Evolutionary conservation across 2,113 vertebrate species (phyloP), one percentile per base, ranked within the genome.

Genomic region (Amblyornis subalaris): DNA sequence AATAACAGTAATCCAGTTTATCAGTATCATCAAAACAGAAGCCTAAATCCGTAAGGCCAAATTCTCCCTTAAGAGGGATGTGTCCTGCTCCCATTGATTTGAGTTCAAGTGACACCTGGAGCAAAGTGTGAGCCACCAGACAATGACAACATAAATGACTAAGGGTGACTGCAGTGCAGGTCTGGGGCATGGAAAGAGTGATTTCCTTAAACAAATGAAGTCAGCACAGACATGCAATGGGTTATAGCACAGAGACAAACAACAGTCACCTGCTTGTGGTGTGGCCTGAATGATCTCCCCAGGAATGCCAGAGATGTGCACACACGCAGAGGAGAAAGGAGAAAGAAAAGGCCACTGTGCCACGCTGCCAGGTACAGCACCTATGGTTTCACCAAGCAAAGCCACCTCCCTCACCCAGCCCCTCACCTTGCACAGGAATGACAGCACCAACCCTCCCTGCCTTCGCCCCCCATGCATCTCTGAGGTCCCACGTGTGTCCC

Each of bases 321-420:
- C 3, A 2, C 2, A 14, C 48, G 47, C 31, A 61, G 17, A 44
- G 42, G 36, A 17, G 24, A 50, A 65, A 28, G 7, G 31, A 86
- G 58, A 47, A 66, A 31, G 21, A 18, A 18, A 38, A 74, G 60
- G 44, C 12, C 33, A 18, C 38, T 6, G 8, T 42, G 38, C 13
- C 50, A 38, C 1, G 0, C 6, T 19, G 40, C 18, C 47, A 70
- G 66, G 61, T 4, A 25, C 15, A 70, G 44, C 33, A 45, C 1
- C 0, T 0, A 1, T 0, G 1, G 58, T 5, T 23, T 19, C 54
- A 50, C 64, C 64, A 35, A 6, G 19, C 2, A 1, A 1, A 51
- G 33, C 9, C 4, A 6, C 6, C 42, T 47, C 58, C 33, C 33
- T 45, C 6, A 0, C 2, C 16, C 38, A 72, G 13, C 45, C 70